Percentiles rank a stretch among this genome's conserved stretches.
These are phyloP conservation scores for Glyphotaelius pellucidus DNA, from an alignment of 2,888 invertebrate species.

Conservation along the genomic window DNA sequence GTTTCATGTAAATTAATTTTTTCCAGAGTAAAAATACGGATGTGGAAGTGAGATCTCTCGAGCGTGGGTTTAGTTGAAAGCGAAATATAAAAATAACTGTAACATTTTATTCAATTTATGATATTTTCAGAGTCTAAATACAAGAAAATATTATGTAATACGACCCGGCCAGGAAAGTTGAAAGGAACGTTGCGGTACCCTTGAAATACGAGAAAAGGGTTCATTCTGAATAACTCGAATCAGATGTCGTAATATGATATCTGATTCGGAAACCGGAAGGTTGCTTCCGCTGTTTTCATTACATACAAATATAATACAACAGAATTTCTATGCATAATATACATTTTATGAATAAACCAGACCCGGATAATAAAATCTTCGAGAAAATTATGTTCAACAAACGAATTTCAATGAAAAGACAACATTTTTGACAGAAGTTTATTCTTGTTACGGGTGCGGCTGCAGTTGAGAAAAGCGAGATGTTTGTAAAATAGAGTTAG, in stretches of 20 bases:
- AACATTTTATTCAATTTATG: background rate
- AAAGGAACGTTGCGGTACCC: background rate
- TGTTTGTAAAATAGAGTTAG: no score
- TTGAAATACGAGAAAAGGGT: background rate
- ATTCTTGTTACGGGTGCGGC: background rate
- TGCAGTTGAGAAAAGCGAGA: no score
- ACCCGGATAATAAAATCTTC: background rate
- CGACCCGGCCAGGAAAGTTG: background rate
- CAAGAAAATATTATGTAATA: background rate
- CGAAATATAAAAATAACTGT: background rate
- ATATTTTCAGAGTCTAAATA: background rate
- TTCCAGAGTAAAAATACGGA: background rate
- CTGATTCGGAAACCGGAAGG: background rate
- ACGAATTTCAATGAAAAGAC: no score
- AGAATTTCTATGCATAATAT: background rate
- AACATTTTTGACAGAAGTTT: background rate
- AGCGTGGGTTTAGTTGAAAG: no score
- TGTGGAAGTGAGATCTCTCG: no score
- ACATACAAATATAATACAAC: no score
- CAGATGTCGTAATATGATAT: background rate
- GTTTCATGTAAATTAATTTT: background rate
- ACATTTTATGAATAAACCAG: background rate
- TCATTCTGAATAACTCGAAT: background rate
- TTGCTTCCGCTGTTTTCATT: background rate
- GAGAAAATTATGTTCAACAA: background rate